Percentiles rank a stretch among this genome's conserved stretches.
These are phyloP conservation scores for Urocolius indicus DNA, from an alignment of 2,113 vertebrate genomes.

Conservation along the genomic window DNA sequence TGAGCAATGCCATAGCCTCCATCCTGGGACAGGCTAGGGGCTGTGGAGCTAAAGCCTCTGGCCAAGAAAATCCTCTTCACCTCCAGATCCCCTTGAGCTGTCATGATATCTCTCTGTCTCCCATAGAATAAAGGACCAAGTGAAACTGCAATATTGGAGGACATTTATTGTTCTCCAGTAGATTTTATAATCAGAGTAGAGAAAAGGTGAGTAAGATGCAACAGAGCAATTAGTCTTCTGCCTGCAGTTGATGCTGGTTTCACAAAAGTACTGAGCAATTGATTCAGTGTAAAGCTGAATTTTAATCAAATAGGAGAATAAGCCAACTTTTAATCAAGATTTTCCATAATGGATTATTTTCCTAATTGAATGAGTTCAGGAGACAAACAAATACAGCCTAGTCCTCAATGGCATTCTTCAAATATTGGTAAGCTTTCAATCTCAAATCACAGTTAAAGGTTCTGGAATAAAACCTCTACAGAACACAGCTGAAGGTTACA, in stretches of 20 bases:
- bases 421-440: slow-evolving; percentile 76
- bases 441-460: slow-evolving; percentile 31
- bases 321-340: slow-evolving; percentile 77
- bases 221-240: slow-evolving; percentile 63
- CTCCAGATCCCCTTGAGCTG: not conserved
- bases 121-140: not conserved
- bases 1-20: not conserved
- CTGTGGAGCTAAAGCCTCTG: not conserved
- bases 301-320: slow-evolving; percentile 75
- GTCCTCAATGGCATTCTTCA: slow-evolving; percentile 66
- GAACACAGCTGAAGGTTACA: slow-evolving; percentile 65
- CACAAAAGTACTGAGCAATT: slow-evolving; percentile 69
- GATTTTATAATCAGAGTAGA: slow-evolving; percentile 57
- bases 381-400: slow-evolving; percentile 66
- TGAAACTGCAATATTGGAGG: not conserved
- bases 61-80: not conserved
- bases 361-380: slow-evolving; percentile 71
- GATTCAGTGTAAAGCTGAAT: slow-evolving; percentile 72
- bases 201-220: slow-evolving; percentile 62
- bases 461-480: slow-evolving; percentile 53
- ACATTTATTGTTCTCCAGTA: not conserved
- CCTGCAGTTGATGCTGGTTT: slow-evolving; percentile 42
- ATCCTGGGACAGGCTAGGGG: not conserved
- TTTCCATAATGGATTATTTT: slow-evolving; percentile 78
- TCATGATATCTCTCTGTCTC: not conserved